Percentiles rank a stretch among this genome's conserved stretches.
Conservation (phyloP, 2,113 vertebrate genomes). For the Larimichthys polyactis region DNA sequence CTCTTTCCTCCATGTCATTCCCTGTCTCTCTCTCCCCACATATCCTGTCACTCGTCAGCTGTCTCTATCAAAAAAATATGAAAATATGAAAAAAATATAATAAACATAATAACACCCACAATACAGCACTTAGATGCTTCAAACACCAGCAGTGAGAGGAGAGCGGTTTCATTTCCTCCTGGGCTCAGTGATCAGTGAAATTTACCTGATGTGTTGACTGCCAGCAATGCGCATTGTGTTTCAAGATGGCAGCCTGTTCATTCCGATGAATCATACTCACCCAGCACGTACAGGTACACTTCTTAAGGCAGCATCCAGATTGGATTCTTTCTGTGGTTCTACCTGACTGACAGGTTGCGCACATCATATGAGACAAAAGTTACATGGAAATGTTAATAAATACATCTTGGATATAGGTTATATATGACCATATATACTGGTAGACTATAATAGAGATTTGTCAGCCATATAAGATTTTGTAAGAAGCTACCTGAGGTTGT, state of each 20-base stretch:
- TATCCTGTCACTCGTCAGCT: too few relatives aligned
- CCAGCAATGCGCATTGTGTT: background rate
- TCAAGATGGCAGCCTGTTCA: too few relatives aligned
- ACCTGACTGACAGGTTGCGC: background rate
- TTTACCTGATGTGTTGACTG: background rate
- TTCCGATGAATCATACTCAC: background rate
- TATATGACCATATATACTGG: background rate
- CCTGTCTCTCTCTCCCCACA: too few relatives aligned
- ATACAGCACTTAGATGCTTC: background rate
- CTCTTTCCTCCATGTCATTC: too few relatives aligned
- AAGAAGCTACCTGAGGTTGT: background rate
- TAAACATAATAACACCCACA: background rate
- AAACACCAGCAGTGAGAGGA: background rate
- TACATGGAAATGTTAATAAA: background rate
- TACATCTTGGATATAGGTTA: background rate
- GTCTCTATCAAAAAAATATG: too few relatives aligned
- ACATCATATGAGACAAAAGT: background rate
- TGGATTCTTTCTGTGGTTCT: constrained; percentile 1
- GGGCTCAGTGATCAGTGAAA: background rate
- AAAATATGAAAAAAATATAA: too few relatives aligned
- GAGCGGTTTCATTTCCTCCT: background rate
- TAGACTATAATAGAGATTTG: background rate
- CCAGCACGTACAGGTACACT: background rate
- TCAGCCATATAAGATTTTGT: background rate
- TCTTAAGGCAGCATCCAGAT: background rate